Base-by-base conservation (phyloP, 2,113 vertebrate species). In the Ptyas mucosa region DNA sequence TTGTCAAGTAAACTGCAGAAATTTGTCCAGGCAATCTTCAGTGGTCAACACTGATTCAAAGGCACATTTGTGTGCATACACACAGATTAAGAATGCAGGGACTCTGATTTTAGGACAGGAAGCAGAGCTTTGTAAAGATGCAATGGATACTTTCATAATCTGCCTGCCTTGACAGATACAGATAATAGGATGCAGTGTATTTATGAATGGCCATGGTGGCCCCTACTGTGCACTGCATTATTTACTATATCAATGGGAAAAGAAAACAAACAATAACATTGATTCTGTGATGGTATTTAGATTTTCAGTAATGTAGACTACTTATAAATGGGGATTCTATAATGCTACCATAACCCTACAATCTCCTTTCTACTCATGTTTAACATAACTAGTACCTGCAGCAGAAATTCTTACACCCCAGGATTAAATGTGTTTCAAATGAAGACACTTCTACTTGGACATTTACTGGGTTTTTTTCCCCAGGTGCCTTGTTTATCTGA, bases 401-500 rank as follows among this genome's bases (percentile, higher is more conserved):
- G 69, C n/a, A 81, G 69, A 81, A 81, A 39, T 81, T 81, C 69
- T 81, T 81, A 88, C 55, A 85, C 34, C 15, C 58, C 4, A 92
- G 58, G 54, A 43, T 92, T 64, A 43, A 24, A 53, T 75, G 21
- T 86, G 43, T 34, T 43, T 53, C 9, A 21, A 0, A 52, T 2
- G 5, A 64, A 91, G 46, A 23, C 23, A 18, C 29, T 52, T 81
- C 61, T 0, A n/a, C 58, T 23, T 15, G n/a, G 7, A 12, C 85
- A 3, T 20, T 29, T n/a, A 10, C 54, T 34, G 12, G 61, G 0
- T 34, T 55, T 26, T 75, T 87, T 91, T 54, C 0, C 0, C 5
- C 97, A 99, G 99, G 97, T 98, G 7, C 98, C 98, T 1, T 97
- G 97, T 95, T 97, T 99, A 95, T 96, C 98, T 0, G 98, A 99